Percentiles rank a stretch among this genome's conserved stretches.
Evolutionary conservation across 1,140 invertebrate genomes (phyloP).

Genomic region (Lycorma delicatula): DNA sequence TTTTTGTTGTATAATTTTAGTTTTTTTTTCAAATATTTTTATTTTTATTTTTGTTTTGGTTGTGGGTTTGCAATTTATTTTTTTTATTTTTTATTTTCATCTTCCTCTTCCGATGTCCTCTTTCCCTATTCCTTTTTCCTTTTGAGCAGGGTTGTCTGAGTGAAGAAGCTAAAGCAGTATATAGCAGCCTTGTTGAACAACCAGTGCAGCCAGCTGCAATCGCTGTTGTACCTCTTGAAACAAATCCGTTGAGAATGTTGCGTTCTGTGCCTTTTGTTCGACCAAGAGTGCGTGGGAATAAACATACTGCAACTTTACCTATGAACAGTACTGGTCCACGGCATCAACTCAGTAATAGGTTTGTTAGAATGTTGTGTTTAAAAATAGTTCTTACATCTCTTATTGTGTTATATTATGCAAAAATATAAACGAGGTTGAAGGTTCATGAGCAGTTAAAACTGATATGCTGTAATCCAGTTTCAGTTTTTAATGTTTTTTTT

Average conservation of each 20-base stretch:
- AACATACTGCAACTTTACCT: slow-evolving; percentile 28
- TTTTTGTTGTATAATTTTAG: no score
- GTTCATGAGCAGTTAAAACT: no score
- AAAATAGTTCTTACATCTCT: no score
- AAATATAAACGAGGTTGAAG: no score
- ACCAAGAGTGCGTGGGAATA: slow-evolving; percentile 49
- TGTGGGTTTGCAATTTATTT: slow-evolving; percentile 29
- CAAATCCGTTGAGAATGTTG: slow-evolving; percentile 65
- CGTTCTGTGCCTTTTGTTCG: slow-evolving; percentile 53
- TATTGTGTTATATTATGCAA: no score
- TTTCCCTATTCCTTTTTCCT: slow-evolving; percentile 36
- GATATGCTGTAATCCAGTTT: no score
- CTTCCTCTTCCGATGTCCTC: slow-evolving; percentile 36
- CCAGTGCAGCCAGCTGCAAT: slow-evolving; percentile 25
- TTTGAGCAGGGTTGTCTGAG: slow-evolving; percentile 57
- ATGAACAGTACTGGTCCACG: no score
- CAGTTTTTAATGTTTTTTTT: no score
- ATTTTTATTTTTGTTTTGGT: slow-evolving; percentile 30
- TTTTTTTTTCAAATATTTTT: no score
- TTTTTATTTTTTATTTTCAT: slow-evolving; percentile 35
- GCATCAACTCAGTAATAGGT: background rate
- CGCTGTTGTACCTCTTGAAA: slow-evolving; percentile 36
- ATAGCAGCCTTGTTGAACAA: slow-evolving; percentile 81
- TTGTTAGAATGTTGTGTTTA: no score
- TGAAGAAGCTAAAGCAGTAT: slow-evolving; percentile 81